These are phyloP conservation scores for Sisyra nigra DNA, from an alignment of 2,888 invertebrate genomes.

Conservation along the genomic window DNA sequence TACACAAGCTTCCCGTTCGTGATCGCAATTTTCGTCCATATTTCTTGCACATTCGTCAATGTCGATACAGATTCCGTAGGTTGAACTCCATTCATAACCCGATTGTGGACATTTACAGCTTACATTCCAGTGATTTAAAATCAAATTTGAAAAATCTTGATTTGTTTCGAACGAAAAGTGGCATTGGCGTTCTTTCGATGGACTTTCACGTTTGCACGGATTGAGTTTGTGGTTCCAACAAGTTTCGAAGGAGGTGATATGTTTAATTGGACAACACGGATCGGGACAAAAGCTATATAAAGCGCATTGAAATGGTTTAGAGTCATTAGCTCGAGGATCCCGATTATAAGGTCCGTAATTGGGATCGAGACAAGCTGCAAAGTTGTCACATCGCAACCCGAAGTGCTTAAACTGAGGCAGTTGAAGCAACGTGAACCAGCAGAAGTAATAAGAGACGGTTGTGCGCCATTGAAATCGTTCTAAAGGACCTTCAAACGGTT, in stretches of 20 bases:
- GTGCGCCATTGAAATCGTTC: constrained; percentile 46
- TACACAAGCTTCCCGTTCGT: constrained; percentile 32
- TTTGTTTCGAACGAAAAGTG: constrained; percentile 25
- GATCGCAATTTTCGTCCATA: constrained; percentile 27
- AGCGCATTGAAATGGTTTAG: constrained; percentile 37
- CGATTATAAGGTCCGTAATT: constrained; percentile 26
- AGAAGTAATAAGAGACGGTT: constrained; percentile 48
- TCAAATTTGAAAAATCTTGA: constrained; percentile 29
- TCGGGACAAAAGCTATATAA: constrained; percentile 51
- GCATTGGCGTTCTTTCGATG: constrained; percentile 18
- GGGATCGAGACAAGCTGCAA: constrained; percentile 36
- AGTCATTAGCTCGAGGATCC: constrained; percentile 40
- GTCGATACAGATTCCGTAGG: constrained; percentile 44
- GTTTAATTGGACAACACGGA: constrained; percentile 39
- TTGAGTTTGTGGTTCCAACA: constrained; percentile 31
- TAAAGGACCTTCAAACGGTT: constrained; percentile 36
- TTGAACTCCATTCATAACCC: constrained; percentile 40
- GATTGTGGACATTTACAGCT: constrained; percentile 34
- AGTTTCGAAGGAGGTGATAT: constrained; percentile 24
- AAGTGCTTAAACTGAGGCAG: constrained; percentile 32
- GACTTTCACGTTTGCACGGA: constrained; percentile 34
- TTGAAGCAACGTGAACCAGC: constrained; percentile 45
- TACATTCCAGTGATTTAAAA: constrained; percentile 41
- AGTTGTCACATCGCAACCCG: constrained; percentile 42
- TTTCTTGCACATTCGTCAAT: constrained; percentile 36